phyloP scores from a whole-genome alignment of 2,113 vertebrate genomes.

The Typhlomys cinereus region DNA sequence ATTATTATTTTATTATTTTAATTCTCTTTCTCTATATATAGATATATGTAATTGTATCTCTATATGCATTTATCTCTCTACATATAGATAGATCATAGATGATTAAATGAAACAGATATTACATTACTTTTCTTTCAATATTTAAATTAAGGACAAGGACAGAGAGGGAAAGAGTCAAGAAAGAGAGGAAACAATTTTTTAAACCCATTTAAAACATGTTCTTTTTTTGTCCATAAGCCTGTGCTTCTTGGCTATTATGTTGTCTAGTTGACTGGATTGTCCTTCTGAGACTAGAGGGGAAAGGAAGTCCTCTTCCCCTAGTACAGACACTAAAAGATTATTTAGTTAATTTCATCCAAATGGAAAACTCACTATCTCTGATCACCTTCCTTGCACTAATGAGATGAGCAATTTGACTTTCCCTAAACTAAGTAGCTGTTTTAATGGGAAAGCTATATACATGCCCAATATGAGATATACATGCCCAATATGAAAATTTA shows the following conservation, averaged over 20 bases:
- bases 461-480: too few species aligned
- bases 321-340: background rate
- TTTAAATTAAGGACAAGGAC: background rate
- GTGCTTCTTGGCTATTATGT: background rate
- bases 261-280: background rate
- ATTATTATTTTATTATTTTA: background rate
- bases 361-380: constrained; percentile 12
- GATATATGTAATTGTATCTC: too few species aligned
- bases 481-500: background rate
- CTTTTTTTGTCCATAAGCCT: background rate
- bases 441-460: background rate
- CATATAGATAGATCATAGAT: background rate
- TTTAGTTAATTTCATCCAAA: background rate
- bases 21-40: too few species aligned
- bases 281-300: background rate
- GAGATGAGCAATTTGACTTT: background rate
- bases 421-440: background rate
- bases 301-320: background rate
- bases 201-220: background rate
- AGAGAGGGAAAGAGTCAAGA: background rate
- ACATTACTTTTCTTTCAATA: constrained; percentile 1
- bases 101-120: too few species aligned
- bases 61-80: too few species aligned
- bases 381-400: constrained; percentile 6
- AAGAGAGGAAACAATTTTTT: background rate